phyloP scores from a whole-genome alignment of 2,797 vertebrate species.

The Melanogrammus aeglefinus region DNA sequence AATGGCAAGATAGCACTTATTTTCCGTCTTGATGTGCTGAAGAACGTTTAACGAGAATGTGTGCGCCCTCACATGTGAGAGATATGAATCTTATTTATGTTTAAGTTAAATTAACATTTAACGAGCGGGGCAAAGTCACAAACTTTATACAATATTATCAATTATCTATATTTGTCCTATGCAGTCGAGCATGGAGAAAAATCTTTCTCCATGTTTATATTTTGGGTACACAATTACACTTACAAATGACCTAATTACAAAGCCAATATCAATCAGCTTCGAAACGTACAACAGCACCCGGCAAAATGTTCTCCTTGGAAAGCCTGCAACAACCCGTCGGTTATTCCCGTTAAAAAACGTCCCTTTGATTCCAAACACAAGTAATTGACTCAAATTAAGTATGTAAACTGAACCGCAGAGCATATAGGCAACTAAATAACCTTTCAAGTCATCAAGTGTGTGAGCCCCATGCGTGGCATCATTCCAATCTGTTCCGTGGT shows the following conservation, averaged over 20 bases:
- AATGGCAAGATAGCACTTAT: neutral
- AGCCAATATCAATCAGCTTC: conserved; percentile 30
- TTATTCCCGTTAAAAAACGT: conserved; percentile 50
- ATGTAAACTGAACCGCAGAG: conserved; percentile 56
- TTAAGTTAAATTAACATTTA: conserved; percentile 43
- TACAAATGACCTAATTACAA: conserved; percentile 19
- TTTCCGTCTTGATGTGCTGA: neutral
- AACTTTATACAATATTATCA: conserved; percentile 37
- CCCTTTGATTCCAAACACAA: conserved; percentile 45
- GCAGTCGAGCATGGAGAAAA: conserved; percentile 10
- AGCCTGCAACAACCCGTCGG: conserved; percentile 18
- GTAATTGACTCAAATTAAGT: conserved; percentile 66
- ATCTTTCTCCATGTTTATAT: conserved; percentile 31
- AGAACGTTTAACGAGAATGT: neutral
- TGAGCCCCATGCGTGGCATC: conserved; percentile 72
- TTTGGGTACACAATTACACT: conserved; percentile 17
- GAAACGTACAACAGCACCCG: conserved; percentile 27
- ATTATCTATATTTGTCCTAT: conserved; percentile 21
- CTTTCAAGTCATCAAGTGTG: conserved; percentile 58
- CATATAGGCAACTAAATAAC: conserved; percentile 61
- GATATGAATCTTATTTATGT: neutral
- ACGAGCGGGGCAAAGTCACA: conserved; percentile 31
- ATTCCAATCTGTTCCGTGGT: conserved; percentile 70
- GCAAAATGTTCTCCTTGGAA: neutral
- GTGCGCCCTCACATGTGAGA: neutral